Evolutionary conservation across 2,797 vertebrate genomes (phyloP).

Genomic region (Notamacropus eugenii): DNA sequence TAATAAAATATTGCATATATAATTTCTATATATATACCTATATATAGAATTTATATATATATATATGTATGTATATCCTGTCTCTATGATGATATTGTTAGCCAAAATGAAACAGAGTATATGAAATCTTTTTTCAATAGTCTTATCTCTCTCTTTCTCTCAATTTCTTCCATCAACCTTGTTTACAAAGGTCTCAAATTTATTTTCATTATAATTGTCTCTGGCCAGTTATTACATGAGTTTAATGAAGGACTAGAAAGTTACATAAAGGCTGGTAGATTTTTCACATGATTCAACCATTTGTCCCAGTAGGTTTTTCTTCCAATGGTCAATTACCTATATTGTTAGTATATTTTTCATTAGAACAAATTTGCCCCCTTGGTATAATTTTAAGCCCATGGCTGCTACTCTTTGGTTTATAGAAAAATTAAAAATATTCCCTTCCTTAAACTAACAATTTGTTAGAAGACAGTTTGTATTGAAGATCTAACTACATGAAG

Average conservation of each 20-base stretch:
- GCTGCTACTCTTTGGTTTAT: neutral
- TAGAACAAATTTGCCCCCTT: neutral
- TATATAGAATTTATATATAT: too few species aligned
- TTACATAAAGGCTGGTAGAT: neutral
- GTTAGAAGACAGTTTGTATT: neutral
- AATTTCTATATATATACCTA: too few species aligned
- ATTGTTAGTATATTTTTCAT: neutral
- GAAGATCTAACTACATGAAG: neutral
- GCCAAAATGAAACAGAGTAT: too few species aligned
- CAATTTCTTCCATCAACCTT: too few species aligned
- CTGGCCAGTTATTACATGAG: neutral
- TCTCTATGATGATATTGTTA: too few species aligned
- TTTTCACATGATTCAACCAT: neutral
- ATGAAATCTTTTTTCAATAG: neutral
- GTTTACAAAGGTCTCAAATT: too few species aligned
- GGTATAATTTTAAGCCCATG: neutral
- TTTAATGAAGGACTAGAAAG: neutral
- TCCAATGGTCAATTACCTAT: neutral
- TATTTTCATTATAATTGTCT: neutral
- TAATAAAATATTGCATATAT: too few species aligned
- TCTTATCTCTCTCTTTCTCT: too few species aligned
- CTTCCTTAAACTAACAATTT: neutral
- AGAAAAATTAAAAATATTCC: neutral
- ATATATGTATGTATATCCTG: too few species aligned
- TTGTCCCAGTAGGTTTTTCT: neutral